Conservation (phyloP, 2,888 invertebrate species). For the Cancer borealis region DNA sequence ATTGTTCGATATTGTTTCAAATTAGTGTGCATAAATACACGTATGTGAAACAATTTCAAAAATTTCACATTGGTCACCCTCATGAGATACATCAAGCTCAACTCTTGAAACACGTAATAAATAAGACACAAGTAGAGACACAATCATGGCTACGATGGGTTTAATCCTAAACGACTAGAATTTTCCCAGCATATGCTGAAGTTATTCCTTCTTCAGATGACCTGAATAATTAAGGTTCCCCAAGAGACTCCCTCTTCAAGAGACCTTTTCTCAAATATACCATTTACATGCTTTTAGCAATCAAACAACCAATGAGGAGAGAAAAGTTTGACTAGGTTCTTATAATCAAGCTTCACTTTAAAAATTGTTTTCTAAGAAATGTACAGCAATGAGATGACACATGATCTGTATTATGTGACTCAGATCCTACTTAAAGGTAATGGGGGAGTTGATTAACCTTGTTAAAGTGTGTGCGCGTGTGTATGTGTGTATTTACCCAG, state of each 20-base stretch:
- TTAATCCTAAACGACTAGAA: conserved; percentile 37
- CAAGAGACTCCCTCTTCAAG: neutral
- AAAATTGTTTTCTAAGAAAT: conserved; percentile 2
- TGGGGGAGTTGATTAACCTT: neutral
- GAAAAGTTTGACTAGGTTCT: neutral
- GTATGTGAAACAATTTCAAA: too few species aligned
- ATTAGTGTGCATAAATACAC: too few species aligned
- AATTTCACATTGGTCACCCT: neutral
- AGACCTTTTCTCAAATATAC: neutral
- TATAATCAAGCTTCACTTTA: neutral
- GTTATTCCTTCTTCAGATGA: neutral
- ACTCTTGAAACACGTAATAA: neutral
- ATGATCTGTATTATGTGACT: neutral
- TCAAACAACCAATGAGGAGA: neutral
- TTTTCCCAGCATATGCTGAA: conserved; percentile 14
- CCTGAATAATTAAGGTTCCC: conserved; percentile 9
- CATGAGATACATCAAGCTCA: neutral
- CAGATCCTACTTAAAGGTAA: neutral
- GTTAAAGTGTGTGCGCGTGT: neutral
- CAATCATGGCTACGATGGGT: neutral
- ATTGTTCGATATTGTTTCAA: too few species aligned
- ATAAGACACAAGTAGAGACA: neutral
- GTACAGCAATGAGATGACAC: neutral
- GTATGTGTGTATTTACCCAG: neutral
- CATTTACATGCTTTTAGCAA: neutral